A percentile compares a stretch with the other conserved stretches of the same genome.
Evolutionary conservation across 1,140 invertebrate species (phyloP).

Genomic region (Eueides isabella): DNA sequence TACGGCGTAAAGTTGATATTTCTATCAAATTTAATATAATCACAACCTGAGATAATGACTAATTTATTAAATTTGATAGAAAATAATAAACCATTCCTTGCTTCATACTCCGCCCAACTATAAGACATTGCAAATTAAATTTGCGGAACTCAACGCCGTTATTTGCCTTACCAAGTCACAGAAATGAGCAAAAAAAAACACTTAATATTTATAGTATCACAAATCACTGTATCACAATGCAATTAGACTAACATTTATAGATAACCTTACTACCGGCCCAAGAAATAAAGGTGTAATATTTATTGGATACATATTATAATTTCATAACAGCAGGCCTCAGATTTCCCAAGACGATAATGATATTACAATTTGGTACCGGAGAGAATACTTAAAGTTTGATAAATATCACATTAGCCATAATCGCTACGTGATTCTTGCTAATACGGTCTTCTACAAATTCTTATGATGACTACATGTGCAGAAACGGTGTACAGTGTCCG

Average conservation of each 20-base stretch:
- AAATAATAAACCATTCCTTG: no score
- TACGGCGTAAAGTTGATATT: background rate
- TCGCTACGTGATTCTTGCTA: constrained; percentile 3
- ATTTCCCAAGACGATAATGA: constrained; percentile 39
- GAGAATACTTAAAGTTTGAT: constrained; percentile 31
- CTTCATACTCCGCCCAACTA: no score
- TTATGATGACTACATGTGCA: background rate
- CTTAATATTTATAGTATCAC: no score
- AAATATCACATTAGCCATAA: constrained; percentile 28
- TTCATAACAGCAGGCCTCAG: constrained; percentile 24
- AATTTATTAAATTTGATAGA: no score
- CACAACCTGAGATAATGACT: background rate
- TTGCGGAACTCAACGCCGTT: no score
- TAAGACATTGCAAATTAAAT: no score
- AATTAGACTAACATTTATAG: background rate
- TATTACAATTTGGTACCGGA: constrained; percentile 28
- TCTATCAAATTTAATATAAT: background rate
- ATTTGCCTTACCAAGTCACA: no score
- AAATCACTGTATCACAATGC: background rate
- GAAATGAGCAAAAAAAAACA: no score
- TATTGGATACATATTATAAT: constrained; percentile 28
- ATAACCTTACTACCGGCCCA: background rate
- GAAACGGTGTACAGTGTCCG: background rate
- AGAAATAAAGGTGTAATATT: background rate
- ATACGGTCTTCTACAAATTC: background rate